Base-by-base conservation (phyloP, 2,797 vertebrate genomes). In the Sebastes ruberrimus region DNA sequence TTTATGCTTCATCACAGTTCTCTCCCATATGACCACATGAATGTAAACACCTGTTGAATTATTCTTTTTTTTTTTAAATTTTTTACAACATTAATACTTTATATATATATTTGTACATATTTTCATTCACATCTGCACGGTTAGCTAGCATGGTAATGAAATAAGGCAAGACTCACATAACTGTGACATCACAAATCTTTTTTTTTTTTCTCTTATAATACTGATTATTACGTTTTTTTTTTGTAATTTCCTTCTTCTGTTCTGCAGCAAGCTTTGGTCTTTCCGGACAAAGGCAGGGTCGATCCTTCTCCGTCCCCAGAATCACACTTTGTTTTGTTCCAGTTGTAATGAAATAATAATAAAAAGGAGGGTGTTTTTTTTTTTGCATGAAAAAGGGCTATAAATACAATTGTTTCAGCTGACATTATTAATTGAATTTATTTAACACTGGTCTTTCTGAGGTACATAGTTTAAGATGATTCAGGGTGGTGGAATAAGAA, bases 11-110 rank as follows among this genome's bases (percentile, higher is more conserved):
- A 95, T 97, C 96, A 96, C 95, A 96, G 96, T 95, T 95, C 94
- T 96, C 94, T 94, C 92, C 96, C 96, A 94, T 96, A 96, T 96
- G 95, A 97, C 95, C 96, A 96, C 96, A 96, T 96, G 95, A 97
- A 98, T 98, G 98, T 99, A 98, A 99, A 99, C 98, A 98, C 96
- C 96, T 95, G 95, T 94, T 96, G 92, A 93, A 94, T 94, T 95
- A 93, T 95, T 93, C 86, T 94, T 95, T 94, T 95, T 94, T 94
- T 95, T 94, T 90, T 82, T 82, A 74, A 93, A n/a, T 10, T 94
- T 95, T 94, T 96, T 94, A 96, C 96, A 95, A 96, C 95, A 96
- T 95, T 97, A 98, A 98, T 96, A 97, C 97, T 97, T 97, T 94
- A 95, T 96, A 95, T 96, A 93, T 96, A 95, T 95, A 94, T 94